Percentiles rank a stretch among this genome's conserved stretches.
Evolutionary conservation across 2,797 vertebrate genomes (phyloP).

Genomic region (Brotula barbata): DNA sequence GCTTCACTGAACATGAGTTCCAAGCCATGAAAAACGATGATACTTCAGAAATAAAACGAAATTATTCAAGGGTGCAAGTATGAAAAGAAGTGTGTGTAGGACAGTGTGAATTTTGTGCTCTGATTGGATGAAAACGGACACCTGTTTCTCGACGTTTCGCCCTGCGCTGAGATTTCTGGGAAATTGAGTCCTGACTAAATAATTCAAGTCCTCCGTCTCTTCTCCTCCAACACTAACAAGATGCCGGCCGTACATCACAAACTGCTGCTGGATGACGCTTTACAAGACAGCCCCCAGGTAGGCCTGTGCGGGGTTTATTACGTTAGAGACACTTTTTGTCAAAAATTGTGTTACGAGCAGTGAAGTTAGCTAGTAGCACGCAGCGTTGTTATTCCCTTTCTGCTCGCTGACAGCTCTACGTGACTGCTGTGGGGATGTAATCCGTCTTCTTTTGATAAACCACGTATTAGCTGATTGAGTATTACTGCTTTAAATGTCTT

Average conservation of each 20-base stretch:
- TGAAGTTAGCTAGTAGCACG: slow-evolving; percentile 43
- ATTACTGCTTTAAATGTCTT: background rate
- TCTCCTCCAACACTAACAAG: slow-evolving; percentile 68
- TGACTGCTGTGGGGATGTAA: slow-evolving; percentile 31
- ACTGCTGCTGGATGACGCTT: slow-evolving; percentile 92
- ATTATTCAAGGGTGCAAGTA: background rate
- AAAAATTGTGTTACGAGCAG: slow-evolving; percentile 1
- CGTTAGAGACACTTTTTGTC: slow-evolving; percentile 3
- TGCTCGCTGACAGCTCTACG: slow-evolving; percentile 63
- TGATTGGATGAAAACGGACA: too few relatives aligned
- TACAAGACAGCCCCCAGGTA: slow-evolving; percentile 99
- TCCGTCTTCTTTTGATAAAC: background rate
- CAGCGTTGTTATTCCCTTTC: slow-evolving; percentile 37
- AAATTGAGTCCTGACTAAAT: slow-evolving; percentile 73
- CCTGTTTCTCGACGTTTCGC: slow-evolving; percentile 66
- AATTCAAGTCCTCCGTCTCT: slow-evolving; percentile 65
- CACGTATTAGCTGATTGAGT: background rate
- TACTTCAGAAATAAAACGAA: background rate
- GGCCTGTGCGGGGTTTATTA: slow-evolving; percentile 23
- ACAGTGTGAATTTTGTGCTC: background rate
- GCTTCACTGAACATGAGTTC: too few relatives aligned
- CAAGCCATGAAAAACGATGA: too few relatives aligned
- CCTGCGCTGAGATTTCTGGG: slow-evolving; percentile 68
- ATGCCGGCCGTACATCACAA: slow-evolving; percentile 95
- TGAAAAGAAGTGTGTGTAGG: too few relatives aligned